These are phyloP conservation scores for Tragulus kanchil DNA, from an alignment of 2,113 vertebrate genomes.

Conservation along the genomic window DNA sequence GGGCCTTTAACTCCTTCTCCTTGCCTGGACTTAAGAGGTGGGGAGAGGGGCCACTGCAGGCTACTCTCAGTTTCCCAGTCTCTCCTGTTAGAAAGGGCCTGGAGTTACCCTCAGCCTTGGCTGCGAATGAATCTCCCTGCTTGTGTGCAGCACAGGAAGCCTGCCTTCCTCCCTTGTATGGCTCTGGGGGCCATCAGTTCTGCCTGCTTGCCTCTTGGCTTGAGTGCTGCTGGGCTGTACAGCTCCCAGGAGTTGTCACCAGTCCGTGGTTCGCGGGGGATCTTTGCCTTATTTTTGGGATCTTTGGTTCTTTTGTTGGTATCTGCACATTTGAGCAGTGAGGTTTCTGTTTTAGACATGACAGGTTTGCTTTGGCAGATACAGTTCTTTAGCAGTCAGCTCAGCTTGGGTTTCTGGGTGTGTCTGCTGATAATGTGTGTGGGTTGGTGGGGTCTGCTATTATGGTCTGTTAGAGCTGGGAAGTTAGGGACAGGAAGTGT, in stretches of 20 bases:
- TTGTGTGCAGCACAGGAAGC: neutral
- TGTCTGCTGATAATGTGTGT: neutral
- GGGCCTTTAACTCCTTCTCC: neutral
- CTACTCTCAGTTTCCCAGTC: neutral
- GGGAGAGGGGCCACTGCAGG: neutral
- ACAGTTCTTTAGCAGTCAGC: neutral
- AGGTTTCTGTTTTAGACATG: neutral
- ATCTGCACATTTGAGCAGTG: neutral
- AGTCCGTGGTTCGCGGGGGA: no score
- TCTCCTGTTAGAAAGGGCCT: neutral
- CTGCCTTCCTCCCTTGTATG: fast-evolving
- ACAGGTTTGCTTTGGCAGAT: neutral
- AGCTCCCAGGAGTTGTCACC: neutral
- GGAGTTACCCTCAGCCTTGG: neutral
- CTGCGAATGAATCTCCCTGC: neutral
- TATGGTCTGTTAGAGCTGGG: neutral
- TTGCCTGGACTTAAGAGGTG: neutral
- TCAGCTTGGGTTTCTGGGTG: neutral
- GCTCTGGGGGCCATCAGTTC: neutral
- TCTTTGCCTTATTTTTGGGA: no score
- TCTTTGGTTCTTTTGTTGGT: neutral
- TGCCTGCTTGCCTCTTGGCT: neutral
- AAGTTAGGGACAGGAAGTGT: neutral
- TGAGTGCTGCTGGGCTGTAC: neutral
- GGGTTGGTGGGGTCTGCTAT: no score